Conservation (phyloP, 2,797 vertebrate species). For the Sebastes variabilis region DNA sequence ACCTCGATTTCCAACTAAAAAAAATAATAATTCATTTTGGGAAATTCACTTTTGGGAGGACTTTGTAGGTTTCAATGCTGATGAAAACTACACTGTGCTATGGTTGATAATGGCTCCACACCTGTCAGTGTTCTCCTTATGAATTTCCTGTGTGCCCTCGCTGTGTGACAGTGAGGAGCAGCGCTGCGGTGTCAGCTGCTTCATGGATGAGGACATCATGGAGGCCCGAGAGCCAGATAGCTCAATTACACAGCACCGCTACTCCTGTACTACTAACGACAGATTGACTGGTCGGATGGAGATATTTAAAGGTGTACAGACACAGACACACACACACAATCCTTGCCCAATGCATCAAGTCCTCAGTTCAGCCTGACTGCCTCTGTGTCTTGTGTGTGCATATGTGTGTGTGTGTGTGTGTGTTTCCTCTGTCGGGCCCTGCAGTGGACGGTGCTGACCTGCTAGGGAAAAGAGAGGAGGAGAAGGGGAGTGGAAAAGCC, state of each 20-base stretch:
- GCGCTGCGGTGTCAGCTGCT: slow-evolving; percentile 61
- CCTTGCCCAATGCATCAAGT: slow-evolving; percentile 49
- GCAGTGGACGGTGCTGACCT: slow-evolving; percentile 79
- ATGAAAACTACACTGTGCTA: not conserved
- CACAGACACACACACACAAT: slow-evolving; percentile 38
- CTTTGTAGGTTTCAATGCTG: slow-evolving; percentile 9
- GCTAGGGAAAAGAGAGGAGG: slow-evolving; percentile 77
- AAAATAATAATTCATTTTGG: not conserved
- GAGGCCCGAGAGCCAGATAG: slow-evolving; percentile 65
- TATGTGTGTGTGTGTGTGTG: slow-evolving; percentile 36
- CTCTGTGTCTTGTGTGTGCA: slow-evolving; percentile 35
- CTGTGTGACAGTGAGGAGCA: slow-evolving; percentile 56
- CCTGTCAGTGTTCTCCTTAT: slow-evolving; percentile 59
- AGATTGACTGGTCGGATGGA: slow-evolving; percentile 67
- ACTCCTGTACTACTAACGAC: slow-evolving; percentile 69
- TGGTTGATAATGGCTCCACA: slow-evolving; percentile 53
- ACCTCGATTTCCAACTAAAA: not conserved
- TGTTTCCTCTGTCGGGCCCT: slow-evolving; percentile 61
- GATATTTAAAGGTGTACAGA: slow-evolving; percentile 63
- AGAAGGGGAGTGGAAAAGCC: slow-evolving; percentile 83
- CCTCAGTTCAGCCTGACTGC: slow-evolving; percentile 78
- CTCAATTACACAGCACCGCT: slow-evolving; percentile 70
- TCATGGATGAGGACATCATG: slow-evolving; percentile 74
- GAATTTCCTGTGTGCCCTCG: slow-evolving; percentile 54
- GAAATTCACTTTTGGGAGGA: not conserved